A percentile compares a stretch with the other conserved stretches of the same genome.
Conservation (phyloP, 92 coral and sea anemone genomes). For the Umimayanthus kanabou region DNA sequence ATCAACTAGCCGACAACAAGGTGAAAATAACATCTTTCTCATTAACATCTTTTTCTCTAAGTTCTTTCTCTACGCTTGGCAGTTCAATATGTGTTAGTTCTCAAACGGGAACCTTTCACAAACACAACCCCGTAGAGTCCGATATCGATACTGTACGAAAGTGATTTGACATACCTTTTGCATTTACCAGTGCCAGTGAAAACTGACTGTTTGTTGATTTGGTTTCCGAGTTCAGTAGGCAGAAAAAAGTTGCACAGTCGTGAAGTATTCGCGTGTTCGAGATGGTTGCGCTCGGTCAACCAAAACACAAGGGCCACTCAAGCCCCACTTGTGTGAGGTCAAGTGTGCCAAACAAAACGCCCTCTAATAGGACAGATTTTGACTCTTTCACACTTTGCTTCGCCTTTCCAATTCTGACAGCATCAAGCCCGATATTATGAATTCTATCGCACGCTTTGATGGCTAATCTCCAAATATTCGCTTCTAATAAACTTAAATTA, state of each 20-base stretch:
- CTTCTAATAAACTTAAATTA: conserved; percentile 72
- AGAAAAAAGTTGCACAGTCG: not conserved
- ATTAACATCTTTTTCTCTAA: conserved; percentile 50
- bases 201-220: not conserved
- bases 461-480: conserved; percentile 65
- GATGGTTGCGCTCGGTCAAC: not conserved
- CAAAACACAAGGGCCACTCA: conserved; percentile 12
- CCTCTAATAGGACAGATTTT: conserved; percentile 36
- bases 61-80: not conserved
- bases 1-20: conserved; percentile 91
- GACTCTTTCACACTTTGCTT: conserved; percentile 44
- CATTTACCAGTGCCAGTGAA: conserved; percentile 10
- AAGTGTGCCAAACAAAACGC: conserved; percentile 55
- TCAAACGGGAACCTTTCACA: not conserved
- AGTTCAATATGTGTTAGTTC: not conserved
- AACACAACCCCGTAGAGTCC: not conserved
- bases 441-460: conserved; percentile 72
- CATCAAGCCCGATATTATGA: conserved; percentile 45
- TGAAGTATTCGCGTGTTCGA: not conserved
- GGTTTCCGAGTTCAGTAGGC: conserved; percentile 3
- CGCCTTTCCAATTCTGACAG: conserved; percentile 49
- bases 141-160: not conserved
- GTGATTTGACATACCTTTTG: conserved; percentile 20
- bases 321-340: conserved; percentile 67
- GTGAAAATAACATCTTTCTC: conserved; percentile 72